Conservation (phyloP, 1,140 invertebrate species). For the Anthonomus grandis region DNA sequence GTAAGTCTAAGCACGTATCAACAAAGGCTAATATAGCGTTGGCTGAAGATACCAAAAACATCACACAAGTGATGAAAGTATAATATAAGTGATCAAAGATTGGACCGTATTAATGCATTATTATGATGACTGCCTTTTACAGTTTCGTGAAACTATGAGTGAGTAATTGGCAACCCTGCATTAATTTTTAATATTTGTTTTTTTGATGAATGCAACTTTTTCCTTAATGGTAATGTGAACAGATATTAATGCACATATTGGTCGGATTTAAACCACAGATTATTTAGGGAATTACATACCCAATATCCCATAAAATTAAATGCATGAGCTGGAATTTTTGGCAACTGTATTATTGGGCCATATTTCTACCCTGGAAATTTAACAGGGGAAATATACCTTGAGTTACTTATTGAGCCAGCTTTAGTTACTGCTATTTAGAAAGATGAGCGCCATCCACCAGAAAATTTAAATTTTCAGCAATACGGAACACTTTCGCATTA, state of each 20-base stretch:
- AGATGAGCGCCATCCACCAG: background rate
- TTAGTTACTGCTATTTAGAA: background rate
- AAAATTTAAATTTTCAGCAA: too few relatives aligned
- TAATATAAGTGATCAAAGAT: too few relatives aligned
- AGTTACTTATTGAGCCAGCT: background rate
- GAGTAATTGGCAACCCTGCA: background rate
- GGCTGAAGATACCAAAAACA: too few relatives aligned
- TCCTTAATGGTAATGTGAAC: too few relatives aligned
- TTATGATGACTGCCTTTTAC: too few relatives aligned
- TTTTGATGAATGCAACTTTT: too few relatives aligned
- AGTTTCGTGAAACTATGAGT: too few relatives aligned
- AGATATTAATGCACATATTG: background rate
- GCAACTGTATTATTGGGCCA: background rate
- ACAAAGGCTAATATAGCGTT: too few relatives aligned
- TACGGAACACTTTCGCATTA: background rate
- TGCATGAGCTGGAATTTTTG: background rate
- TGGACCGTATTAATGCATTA: too few relatives aligned
- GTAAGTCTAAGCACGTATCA: too few relatives aligned
- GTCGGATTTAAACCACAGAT: background rate
- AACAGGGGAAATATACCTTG: conserved; percentile 3
- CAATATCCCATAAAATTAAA: background rate
- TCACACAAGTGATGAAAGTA: too few relatives aligned
- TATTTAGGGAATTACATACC: background rate
- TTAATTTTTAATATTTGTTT: conserved; percentile 6
- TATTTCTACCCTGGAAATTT: conserved; percentile 1